phyloP scores from a whole-genome alignment of 2,797 vertebrate genomes.

The Zenarchopterus dispar region DNA sequence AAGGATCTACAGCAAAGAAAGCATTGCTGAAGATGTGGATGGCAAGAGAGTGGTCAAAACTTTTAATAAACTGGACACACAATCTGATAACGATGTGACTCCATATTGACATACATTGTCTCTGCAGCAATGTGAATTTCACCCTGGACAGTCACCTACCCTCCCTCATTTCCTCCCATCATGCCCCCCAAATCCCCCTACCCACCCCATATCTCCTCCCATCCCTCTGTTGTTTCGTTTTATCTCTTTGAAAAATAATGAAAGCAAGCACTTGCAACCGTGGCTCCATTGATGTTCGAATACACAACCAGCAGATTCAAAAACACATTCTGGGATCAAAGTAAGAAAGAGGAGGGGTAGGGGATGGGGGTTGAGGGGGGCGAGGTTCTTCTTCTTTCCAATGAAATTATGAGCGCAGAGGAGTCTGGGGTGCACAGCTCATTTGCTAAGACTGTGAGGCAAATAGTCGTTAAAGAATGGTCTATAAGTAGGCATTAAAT shows the following conservation, averaged over 20 bases:
- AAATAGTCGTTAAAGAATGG: slow-evolving; percentile 86
- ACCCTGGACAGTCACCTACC: slow-evolving; percentile 73
- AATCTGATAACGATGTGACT: slow-evolving; percentile 86
- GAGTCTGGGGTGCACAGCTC: slow-evolving; percentile 84
- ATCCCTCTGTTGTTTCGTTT: slow-evolving; percentile 81
- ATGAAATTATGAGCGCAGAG: slow-evolving; percentile 86
- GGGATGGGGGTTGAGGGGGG: background rate
- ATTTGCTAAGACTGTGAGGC: slow-evolving; percentile 87
- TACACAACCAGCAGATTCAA: slow-evolving; percentile 93
- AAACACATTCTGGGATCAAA: slow-evolving; percentile 92
- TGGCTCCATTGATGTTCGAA: slow-evolving; percentile 93
- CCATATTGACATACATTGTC: slow-evolving; percentile 79
- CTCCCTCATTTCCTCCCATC: slow-evolving; percentile 51
- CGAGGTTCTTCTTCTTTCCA: slow-evolving; percentile 79
- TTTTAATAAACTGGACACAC: slow-evolving; percentile 80
- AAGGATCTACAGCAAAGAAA: no score
- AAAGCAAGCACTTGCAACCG: slow-evolving; percentile 90
- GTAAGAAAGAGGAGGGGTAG: slow-evolving; percentile 67
- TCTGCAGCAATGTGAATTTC: slow-evolving; percentile 66
- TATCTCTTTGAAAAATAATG: slow-evolving; percentile 94
- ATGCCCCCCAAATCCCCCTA: background rate
- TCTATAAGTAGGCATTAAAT: slow-evolving; percentile 81
- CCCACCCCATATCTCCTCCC: slow-evolving; percentile 49
- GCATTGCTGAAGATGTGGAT: slow-evolving; percentile 17
- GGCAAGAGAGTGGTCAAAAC: slow-evolving; percentile 51